Conservation (phyloP, 2,113 vertebrate species). For the Nothoprocta pentlandii region DNA sequence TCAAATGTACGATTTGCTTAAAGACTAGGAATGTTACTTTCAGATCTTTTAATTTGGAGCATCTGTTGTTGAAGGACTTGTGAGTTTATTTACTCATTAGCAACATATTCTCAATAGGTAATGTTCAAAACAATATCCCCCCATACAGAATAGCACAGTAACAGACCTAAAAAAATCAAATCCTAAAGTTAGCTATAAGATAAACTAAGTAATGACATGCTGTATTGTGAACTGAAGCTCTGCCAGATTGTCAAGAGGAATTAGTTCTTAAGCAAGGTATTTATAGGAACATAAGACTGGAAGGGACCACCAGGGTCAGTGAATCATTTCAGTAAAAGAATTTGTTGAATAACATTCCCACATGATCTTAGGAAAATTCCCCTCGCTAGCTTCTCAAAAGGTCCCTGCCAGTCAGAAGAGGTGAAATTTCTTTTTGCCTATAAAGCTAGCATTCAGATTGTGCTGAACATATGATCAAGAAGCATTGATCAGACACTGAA, state of each 20-base stretch:
- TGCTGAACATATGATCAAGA: neutral
- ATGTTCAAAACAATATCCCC: neutral
- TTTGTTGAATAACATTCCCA: conserved; percentile 40
- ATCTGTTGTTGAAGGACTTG: neutral
- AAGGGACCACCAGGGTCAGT: conserved; percentile 50
- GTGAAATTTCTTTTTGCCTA: neutral
- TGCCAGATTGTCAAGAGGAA: conserved; percentile 54
- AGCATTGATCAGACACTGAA: conserved; percentile 25
- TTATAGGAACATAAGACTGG: conserved; percentile 64
- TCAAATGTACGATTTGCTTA: neutral
- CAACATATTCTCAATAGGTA: neutral
- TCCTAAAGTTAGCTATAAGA: conserved; percentile 4
- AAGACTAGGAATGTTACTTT: neutral
- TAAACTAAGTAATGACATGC: conserved; percentile 24
- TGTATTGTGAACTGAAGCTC: conserved; percentile 1
- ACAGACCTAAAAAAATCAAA: conserved; percentile 12
- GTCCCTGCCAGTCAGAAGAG: neutral
- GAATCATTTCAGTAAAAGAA: conserved; percentile 43
- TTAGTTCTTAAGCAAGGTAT: conserved; percentile 61
- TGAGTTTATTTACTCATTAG: conserved; percentile 3
- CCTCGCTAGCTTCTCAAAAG: neutral
- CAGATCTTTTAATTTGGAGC: conserved; percentile 6
- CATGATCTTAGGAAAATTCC: conserved; percentile 2
- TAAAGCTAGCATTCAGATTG: conserved; percentile 7
- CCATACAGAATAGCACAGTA: neutral